phyloP scores from a whole-genome alignment of 2,113 vertebrate genomes.

The Recurvirostra avosetta region DNA sequence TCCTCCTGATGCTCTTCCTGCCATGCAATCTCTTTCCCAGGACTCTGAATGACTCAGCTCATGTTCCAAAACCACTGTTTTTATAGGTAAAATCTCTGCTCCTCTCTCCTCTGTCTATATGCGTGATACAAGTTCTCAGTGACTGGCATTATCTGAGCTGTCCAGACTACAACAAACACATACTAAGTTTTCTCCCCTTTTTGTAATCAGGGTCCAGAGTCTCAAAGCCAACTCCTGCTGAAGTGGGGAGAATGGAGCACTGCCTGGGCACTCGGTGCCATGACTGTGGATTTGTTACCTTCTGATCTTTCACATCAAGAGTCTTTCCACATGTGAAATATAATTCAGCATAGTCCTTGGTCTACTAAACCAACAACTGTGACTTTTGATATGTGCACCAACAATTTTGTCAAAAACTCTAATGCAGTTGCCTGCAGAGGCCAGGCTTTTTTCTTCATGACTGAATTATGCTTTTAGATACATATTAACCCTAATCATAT shows the following conservation, averaged over 20 bases:
- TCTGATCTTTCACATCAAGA: not conserved
- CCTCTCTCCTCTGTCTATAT: not conserved
- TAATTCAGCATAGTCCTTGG: not conserved
- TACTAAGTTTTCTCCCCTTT: not conserved
- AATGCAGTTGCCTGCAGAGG: not conserved
- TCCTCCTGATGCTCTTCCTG: not conserved
- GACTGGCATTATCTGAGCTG: not conserved
- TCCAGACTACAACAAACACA: not conserved
- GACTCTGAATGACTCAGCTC: not conserved
- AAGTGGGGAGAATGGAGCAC: not conserved
- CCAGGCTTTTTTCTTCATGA: not conserved
- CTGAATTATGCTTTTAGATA: not conserved
- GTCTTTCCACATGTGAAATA: not conserved
- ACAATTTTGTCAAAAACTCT: not conserved
- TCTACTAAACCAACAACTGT: not conserved
- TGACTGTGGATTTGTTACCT: not conserved
- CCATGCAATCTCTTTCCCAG: not conserved
- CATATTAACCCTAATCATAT: not conserved
- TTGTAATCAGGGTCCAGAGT: not conserved
- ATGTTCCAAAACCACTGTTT: not conserved
- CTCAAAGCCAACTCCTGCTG: not conserved
- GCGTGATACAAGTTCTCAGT: not conserved
- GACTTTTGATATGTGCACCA: not conserved
- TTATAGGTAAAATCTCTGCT: not conserved
- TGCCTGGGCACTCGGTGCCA: accelerated